Percentiles rank a stretch among this genome's conserved stretches.
These are phyloP conservation scores for Tokudaia tokunoshimensis DNA, from an alignment of 2,797 vertebrate genomes.

Conservation along the genomic window DNA sequence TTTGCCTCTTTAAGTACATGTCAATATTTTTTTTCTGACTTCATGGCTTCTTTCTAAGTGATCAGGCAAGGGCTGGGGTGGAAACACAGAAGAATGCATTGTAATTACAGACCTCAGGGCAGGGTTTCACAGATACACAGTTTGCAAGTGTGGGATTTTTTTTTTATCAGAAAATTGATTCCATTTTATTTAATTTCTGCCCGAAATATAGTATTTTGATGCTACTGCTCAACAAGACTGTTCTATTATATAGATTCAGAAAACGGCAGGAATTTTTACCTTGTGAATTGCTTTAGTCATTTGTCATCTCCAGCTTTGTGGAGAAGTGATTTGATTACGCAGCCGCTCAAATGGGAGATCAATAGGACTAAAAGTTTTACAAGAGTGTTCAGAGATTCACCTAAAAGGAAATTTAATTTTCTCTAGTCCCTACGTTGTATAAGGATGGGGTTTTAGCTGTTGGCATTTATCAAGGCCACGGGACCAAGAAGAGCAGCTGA, in stretches of 20 bases:
- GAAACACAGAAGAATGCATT: conserved; percentile 20
- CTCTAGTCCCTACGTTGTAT: not conserved
- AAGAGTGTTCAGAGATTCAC: conserved; percentile 22
- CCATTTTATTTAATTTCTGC: conserved; percentile 59
- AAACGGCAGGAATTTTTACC: conserved; percentile 56
- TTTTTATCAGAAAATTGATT: conserved; percentile 46
- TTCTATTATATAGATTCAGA: conserved; percentile 25
- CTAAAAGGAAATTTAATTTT: conserved; percentile 57
- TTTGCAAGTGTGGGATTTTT: not conserved
- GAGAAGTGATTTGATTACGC: conserved; percentile 35
- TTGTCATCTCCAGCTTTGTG: conserved; percentile 21
- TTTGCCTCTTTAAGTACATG: conserved; percentile 37
- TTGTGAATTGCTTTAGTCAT: conserved; percentile 43
- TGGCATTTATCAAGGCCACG: not conserved
- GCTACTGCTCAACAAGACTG: conserved; percentile 49
- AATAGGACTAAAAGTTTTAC: conserved; percentile 52
- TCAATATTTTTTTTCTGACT: conserved; percentile 22
- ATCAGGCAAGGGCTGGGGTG: not conserved
- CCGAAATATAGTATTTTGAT: conserved; percentile 22
- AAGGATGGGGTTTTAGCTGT: not conserved
- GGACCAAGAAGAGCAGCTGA: not conserved
- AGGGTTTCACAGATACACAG: conserved; percentile 20
- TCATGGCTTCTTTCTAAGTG: conserved; percentile 36
- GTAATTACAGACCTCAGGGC: conserved; percentile 28
- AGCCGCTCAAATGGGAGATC: conserved; percentile 24